phyloP scores from a whole-genome alignment of 2,888 invertebrate genomes.

The Trissonchulus sp. region DNA sequence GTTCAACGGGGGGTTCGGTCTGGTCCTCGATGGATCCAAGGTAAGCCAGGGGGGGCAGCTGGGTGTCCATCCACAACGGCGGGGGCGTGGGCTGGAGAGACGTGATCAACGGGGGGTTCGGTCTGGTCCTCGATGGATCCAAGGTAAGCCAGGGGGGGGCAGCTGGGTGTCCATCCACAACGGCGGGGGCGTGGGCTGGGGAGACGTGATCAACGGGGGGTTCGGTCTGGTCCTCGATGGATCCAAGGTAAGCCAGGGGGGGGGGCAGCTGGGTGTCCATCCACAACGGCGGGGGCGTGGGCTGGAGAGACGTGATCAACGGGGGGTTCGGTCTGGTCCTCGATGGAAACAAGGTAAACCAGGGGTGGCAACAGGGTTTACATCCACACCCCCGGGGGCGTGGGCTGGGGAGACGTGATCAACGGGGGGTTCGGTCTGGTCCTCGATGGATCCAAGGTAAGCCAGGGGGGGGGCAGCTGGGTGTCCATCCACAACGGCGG shows the following conservation, averaged over 20 bases:
- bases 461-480: conserved; percentile 64
- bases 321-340: conserved; percentile 63
- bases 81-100: conserved; percentile 59
- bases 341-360: conserved; percentile 58
- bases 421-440: conserved; percentile 64
- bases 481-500: conserved; percentile 56
- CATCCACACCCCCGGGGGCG: conserved; percentile 52
- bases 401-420: conserved; percentile 61
- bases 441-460: conserved; percentile 59
- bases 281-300: conserved; percentile 52
- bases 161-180: conserved; percentile 60
- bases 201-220: conserved; percentile 63
- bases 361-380: conserved; percentile 64
- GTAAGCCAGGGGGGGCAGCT: conserved; percentile 61
- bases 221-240: conserved; percentile 63
- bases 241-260: conserved; percentile 55
- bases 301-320: conserved; percentile 63
- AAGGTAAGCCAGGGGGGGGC: conserved; percentile 60
- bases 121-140: conserved; percentile 61
- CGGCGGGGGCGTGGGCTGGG: conserved; percentile 56
- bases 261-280: conserved; percentile 63
- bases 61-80: conserved; percentile 58
- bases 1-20: conserved; percentile 63
- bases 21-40: conserved; percentile 60
- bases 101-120: conserved; percentile 63